Conservation (phyloP, 2,888 invertebrate species). For the Tinea semifulvella region DNA sequence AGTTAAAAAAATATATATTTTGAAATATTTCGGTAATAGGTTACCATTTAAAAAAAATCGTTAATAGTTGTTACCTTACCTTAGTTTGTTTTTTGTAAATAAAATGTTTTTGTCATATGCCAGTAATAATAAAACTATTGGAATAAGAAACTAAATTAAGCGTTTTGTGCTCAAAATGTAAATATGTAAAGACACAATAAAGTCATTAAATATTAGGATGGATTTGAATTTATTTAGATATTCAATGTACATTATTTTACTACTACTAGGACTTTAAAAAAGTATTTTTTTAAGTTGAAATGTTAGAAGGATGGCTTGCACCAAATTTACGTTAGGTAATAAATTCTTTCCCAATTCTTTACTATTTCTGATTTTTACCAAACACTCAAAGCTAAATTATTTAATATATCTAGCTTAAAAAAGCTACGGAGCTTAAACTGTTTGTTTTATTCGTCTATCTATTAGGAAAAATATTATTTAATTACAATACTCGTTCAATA, state of each 20-base stretch:
- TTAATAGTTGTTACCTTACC: too few relatives aligned
- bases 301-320: conserved; percentile 1
- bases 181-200: conserved; percentile 24
- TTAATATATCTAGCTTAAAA: too few relatives aligned
- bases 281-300: neutral
- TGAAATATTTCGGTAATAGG: too few relatives aligned
- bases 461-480: too few relatives aligned
- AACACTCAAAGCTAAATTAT: neutral
- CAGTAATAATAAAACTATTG: too few relatives aligned
- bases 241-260: neutral
- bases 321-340: neutral
- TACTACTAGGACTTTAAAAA: neutral
- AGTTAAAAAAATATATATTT: too few relatives aligned
- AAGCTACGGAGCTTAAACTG: too few relatives aligned
- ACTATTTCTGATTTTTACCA: neutral
- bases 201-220: conserved; percentile 10
- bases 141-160: too few relatives aligned
- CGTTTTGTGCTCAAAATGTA: conserved; percentile 32
- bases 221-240: neutral
- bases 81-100: too few relatives aligned
- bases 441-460: too few relatives aligned
- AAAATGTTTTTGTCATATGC: too few relatives aligned
- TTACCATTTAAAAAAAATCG: too few relatives aligned
- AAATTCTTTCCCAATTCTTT: neutral
- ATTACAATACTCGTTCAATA: neutral